Percentiles rank a stretch among this genome's conserved stretches.
These are phyloP conservation scores for Autographa pulchrina DNA, from an alignment of 2,888 invertebrate species.

Conservation along the genomic window DNA sequence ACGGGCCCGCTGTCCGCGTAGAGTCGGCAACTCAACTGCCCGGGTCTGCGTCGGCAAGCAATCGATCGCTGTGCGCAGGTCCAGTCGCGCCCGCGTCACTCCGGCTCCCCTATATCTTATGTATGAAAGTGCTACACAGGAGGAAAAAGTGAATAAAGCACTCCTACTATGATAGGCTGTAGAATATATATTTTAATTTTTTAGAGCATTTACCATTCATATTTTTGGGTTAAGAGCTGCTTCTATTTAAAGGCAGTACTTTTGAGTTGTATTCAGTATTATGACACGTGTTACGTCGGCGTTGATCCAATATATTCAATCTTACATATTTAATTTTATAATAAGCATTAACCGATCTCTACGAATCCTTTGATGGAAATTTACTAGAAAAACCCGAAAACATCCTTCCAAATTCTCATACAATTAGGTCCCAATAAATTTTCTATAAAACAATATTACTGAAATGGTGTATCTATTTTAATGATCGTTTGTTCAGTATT, in stretches of 20 bases:
- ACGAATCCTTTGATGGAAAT: not conserved
- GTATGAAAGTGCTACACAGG: constrained; percentile 83
- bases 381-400: not conserved
- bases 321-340: not conserved
- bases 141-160: constrained; percentile 79
- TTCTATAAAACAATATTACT: not conserved
- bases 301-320: not conserved
- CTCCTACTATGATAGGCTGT: constrained; percentile 30
- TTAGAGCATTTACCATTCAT: not conserved
- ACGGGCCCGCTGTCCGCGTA: constrained; percentile 63
- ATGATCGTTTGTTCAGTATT: constrained; percentile 24
- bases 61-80: constrained; percentile 86
- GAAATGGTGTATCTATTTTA: constrained; percentile 26
- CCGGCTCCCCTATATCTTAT: constrained; percentile 85
- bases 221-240: not conserved
- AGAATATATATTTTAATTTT: constrained; percentile 24
- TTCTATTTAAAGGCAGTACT: not conserved
- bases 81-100: constrained; percentile 75
- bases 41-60: constrained; percentile 73
- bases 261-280: not conserved
- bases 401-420: not conserved
- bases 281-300: not conserved
- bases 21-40: constrained; percentile 79
- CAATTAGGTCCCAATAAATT: not conserved
- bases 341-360: not conserved